A percentile compares a stretch with the other conserved stretches of the same genome.
Evolutionary conservation across 2,888 invertebrate genomes (phyloP).

Genomic region (Pollenia amentaria): DNA sequence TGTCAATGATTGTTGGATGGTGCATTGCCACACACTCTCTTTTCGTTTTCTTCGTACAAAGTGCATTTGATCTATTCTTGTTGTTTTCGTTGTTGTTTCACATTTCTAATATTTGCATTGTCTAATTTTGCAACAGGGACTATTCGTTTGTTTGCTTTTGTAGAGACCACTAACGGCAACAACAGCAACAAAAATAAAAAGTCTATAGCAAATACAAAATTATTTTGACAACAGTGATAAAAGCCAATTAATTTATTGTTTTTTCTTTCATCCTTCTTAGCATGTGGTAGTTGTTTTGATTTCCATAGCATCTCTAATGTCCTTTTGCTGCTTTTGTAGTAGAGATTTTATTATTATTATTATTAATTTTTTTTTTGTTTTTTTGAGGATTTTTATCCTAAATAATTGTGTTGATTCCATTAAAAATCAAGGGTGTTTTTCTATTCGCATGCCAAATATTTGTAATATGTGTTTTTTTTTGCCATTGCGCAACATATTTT

Average conservation of each 20-base stretch:
- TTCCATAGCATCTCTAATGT: conserved; percentile 29
- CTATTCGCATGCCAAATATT: conserved; percentile 32
- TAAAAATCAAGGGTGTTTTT: conserved; percentile 40
- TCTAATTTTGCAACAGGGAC: conserved; percentile 66
- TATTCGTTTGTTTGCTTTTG: conserved; percentile 28
- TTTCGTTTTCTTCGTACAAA: not conserved
- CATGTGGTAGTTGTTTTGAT: conserved; percentile 59
- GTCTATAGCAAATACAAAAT: conserved; percentile 50
- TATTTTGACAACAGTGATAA: conserved; percentile 78
- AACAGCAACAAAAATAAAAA: conserved; percentile 54
- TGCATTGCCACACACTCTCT: conserved; percentile 68
- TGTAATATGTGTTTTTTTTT: conserved; percentile 21
- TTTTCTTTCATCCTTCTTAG: conserved; percentile 42
- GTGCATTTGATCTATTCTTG: conserved; percentile 38
- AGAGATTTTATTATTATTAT: not conserved
- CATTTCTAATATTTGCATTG: conserved; percentile 74
- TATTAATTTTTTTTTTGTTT: conserved; percentile 27
- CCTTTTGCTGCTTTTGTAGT: conserved; percentile 41
- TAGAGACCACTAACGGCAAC: conserved; percentile 43
- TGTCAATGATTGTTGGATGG: conserved; percentile 75
- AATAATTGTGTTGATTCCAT: conserved; percentile 52
- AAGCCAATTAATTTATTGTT: conserved; percentile 81
- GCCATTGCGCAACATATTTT: conserved; percentile 48
- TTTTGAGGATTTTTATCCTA: conserved; percentile 32
- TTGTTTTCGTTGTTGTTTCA: conserved; percentile 63